Evolutionary conservation across 2,797 vertebrate species (phyloP).

Genomic region (Brachymystax lenok): DNA sequence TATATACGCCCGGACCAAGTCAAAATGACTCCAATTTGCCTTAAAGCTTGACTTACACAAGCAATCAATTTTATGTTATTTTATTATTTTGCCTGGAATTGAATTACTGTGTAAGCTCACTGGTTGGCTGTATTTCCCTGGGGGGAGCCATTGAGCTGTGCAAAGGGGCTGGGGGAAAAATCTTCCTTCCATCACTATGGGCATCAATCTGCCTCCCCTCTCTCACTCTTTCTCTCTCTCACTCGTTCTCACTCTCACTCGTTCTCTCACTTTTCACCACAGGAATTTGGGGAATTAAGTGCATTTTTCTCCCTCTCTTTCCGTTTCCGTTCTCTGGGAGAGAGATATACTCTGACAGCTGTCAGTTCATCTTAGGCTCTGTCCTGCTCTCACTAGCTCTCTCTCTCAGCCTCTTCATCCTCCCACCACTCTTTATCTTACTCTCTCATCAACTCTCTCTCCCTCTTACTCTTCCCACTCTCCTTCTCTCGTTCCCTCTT

Average conservation of each 20-base stretch:
- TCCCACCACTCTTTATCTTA: constrained; percentile 3
- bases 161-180: constrained; percentile 22
- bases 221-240: no score
- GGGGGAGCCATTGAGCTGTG: constrained; percentile 30
- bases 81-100: background rate
- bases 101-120: background rate
- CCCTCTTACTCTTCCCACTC: no score
- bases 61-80: background rate
- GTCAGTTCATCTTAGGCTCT: constrained; percentile 54
- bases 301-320: constrained; percentile 35
- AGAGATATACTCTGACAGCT: constrained; percentile 59
- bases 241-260: background rate
- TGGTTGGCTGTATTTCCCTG: background rate
- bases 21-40: background rate
- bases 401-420: background rate
- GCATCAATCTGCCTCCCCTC: constrained; percentile 28
- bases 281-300: constrained; percentile 35
- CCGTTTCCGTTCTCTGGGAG: constrained; percentile 30
- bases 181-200: constrained; percentile 21
- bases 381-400: background rate
- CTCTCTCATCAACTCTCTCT: no score
- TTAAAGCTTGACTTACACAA: background rate
- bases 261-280: background rate
- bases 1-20: background rate
- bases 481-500: no score